These are phyloP conservation scores for Boleophthalmus pectinirostris DNA, from an alignment of 2,113 vertebrate species.

Conservation along the genomic window DNA sequence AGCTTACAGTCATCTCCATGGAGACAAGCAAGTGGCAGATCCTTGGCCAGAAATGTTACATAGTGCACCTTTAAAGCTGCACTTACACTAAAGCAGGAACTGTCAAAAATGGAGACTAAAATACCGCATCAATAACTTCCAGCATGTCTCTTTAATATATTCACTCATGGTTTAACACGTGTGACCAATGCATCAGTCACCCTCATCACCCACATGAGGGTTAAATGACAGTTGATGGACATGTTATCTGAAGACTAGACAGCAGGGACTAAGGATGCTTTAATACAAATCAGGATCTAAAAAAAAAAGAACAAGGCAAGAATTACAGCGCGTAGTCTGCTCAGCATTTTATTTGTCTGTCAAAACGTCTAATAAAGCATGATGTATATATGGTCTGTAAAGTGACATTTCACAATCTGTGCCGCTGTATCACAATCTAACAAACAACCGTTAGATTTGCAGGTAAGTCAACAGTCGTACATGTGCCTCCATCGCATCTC, in stretches of 20 bases:
- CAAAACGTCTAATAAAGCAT: background rate
- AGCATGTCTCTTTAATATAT: background rate
- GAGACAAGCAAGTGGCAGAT: background rate
- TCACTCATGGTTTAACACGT: background rate
- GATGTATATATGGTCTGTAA: background rate
- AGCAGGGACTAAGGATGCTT: background rate
- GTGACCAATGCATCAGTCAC: background rate
- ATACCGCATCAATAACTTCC: background rate
- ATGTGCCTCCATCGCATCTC: slow-evolving; percentile 11
- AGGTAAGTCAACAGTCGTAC: slow-evolving; percentile 15
- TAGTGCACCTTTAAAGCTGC: background rate
- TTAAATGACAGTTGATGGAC: background rate
- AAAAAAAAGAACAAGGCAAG: background rate
- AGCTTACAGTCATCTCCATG: too few species aligned
- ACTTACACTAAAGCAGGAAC: background rate
- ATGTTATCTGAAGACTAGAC: background rate
- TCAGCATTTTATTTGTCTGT: background rate
- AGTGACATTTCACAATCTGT: background rate
- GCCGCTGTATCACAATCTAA: background rate
- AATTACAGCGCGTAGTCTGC: background rate
- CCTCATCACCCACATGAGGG: background rate
- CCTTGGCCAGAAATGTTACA: background rate
- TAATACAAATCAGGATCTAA: background rate
- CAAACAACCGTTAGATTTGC: slow-evolving; percentile 10
- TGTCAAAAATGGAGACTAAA: background rate